Evolutionary conservation across 2,113 vertebrate species (phyloP), one percentile per base, ranked within the genome.

Genomic region (Sorex fumeus): DNA sequence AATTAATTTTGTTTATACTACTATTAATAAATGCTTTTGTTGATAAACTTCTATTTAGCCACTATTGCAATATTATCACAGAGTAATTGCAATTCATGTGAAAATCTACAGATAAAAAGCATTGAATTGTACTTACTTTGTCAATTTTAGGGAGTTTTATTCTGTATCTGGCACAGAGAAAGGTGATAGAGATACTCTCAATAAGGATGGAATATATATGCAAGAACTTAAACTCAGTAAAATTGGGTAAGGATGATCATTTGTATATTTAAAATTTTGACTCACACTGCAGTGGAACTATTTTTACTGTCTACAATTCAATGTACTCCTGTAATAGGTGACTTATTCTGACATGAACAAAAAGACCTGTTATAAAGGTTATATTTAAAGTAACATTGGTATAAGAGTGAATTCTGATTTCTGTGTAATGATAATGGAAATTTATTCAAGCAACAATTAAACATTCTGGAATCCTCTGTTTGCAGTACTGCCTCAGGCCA

Each of bases 391-490:
- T 62, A 72, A 36, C 8, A 76, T 50, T 6, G 74, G 4, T 82
- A 2, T 89, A 91, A 83, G 34, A 72, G 47, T 30, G 84, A 88
- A 86, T 40, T 62, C 13, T 27, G n/a, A 69, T 45, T n/a, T 11
- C n/a, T 30, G 45, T 71, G 50, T 85, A 79, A 71, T 71, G n/a
- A 90, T 67, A 47, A 92, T 88, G 62, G 30, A 90, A 90, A 94
- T 60, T 85, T 82, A 67, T 80, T 92, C 76, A 92, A 83, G 47
- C 79, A 86, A 83, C 83, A 95, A 92, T 94, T 95, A 95, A 84
- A 85, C 36, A 92, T 90, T 88, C 50, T 30, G 72, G 72, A 27
- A 88, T 45, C 2, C 18, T 82, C 74, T 79, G 23, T 94, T 93
- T 94, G 8, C 34, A 94, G 32, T 81, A 77, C 15, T 86, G 83